Evolutionary conservation across 2,113 vertebrate genomes (phyloP).

Genomic region (Oncorhynchus masou): DNA sequence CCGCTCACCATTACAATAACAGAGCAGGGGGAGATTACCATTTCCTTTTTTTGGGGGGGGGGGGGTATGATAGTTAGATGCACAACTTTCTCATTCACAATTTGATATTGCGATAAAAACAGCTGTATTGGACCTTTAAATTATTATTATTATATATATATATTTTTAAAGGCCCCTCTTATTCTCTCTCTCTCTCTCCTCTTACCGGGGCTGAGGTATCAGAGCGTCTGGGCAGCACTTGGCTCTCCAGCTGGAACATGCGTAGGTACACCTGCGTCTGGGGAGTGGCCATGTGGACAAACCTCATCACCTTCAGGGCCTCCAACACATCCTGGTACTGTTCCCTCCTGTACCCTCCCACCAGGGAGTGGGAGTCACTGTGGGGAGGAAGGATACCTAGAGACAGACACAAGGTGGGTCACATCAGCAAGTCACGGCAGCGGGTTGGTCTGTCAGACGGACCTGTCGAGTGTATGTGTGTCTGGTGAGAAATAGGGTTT

Average conservation of each 20-base stretch:
- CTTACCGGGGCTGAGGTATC: conserved; percentile 79
- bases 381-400: conserved; percentile 92
- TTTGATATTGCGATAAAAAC: too few relatives aligned
- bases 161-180: too few relatives aligned
- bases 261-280: conserved; percentile 84
- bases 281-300: conserved; percentile 78
- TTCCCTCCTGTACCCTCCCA: conserved; percentile 82
- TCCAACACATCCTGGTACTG: conserved; percentile 86
- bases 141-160: too few relatives aligned
- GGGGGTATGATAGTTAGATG: too few relatives aligned
- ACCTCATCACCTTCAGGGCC: conserved; percentile 84
- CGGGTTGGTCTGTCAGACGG: not conserved
- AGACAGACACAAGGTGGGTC: not conserved
- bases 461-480: not conserved
- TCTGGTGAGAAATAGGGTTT: not conserved
- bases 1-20: too few relatives aligned
- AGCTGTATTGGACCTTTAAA: too few relatives aligned
- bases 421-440: not conserved
- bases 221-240: conserved; percentile 82
- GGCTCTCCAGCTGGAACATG: conserved; percentile 89
- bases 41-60: too few relatives aligned
- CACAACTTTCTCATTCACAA: too few relatives aligned
- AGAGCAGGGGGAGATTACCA: too few relatives aligned
- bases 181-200: not conserved
- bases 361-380: conserved; percentile 86